Conservation (phyloP, 2,888 invertebrate species). For the Parnassius orleans region DNA sequence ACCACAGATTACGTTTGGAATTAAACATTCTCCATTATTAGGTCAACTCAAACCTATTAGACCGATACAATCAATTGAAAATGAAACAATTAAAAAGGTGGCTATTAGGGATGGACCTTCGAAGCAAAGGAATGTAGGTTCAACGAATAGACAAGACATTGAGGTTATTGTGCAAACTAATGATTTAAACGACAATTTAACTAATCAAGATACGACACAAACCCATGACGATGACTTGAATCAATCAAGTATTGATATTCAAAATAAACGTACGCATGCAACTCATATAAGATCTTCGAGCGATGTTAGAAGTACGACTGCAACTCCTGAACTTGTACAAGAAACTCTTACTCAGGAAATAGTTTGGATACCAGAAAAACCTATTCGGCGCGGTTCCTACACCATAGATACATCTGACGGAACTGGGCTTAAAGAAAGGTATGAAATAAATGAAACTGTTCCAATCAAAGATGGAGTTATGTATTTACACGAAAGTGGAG, state of each 20-base stretch:
- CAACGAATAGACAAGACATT: conserved; percentile 10
- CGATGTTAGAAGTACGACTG: conserved; percentile 59
- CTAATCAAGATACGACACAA: conserved; percentile 32
- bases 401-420: conserved; percentile 66
- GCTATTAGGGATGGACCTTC: conserved; percentile 17
- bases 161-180: neutral
- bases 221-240: conserved; percentile 31
- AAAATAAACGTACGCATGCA: conserved; percentile 50
- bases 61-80: conserved; percentile 39
- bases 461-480: conserved; percentile 63
- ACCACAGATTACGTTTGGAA: conserved; percentile 87
- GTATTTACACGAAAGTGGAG: conserved; percentile 55
- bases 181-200: conserved; percentile 31
- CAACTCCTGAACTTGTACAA: conserved; percentile 64
- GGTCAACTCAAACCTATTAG: conserved; percentile 72
- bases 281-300: conserved; percentile 62
- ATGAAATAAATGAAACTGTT: conserved; percentile 59
- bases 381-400: conserved; percentile 66
- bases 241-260: conserved; percentile 36
- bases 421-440: conserved; percentile 56
- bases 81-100: conserved; percentile 29
- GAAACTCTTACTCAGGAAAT: conserved; percentile 67
- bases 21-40: conserved; percentile 90
- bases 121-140: conserved; percentile 26
- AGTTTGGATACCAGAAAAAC: conserved; percentile 68